Conservation (phyloP, 2,113 vertebrate genomes). For the Prionailurus bengalensis region DNA sequence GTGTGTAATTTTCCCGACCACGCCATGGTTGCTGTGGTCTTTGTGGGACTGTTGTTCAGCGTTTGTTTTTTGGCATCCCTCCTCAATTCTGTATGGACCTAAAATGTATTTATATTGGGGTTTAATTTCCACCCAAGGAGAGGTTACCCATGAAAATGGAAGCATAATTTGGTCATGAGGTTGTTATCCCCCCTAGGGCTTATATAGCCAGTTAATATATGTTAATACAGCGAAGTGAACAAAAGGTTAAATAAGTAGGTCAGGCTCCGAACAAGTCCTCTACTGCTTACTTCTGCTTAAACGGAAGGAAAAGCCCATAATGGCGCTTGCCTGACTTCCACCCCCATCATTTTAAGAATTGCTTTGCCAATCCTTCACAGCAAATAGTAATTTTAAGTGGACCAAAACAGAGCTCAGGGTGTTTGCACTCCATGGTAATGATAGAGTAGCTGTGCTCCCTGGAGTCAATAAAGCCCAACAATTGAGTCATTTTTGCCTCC, state of each 20-base stretch:
- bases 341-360: slow-evolving; percentile 89
- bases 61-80: slow-evolving; percentile 63
- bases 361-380: slow-evolving; percentile 87
- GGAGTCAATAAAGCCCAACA: slow-evolving; percentile 87
- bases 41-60: slow-evolving; percentile 7
- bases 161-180: slow-evolving; percentile 76
- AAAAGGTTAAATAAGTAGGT: slow-evolving; percentile 85
- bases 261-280: slow-evolving; percentile 72
- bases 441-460: slow-evolving; percentile 85
- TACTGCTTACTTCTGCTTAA: slow-evolving; percentile 79
- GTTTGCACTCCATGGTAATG: slow-evolving; percentile 87
- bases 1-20: slow-evolving; percentile 66
- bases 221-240: slow-evolving; percentile 85
- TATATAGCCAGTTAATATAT: slow-evolving; percentile 85
- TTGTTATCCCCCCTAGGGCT: slow-evolving; percentile 78
- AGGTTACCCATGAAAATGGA: slow-evolving; percentile 84
- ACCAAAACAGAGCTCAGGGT: slow-evolving; percentile 83
- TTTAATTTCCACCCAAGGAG: slow-evolving; percentile 83
- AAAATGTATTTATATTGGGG: slow-evolving; percentile 76
- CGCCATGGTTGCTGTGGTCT: slow-evolving; percentile 69
- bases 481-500: slow-evolving; percentile 84
- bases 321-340: slow-evolving; percentile 85
- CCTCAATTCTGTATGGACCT: slow-evolving; percentile 76
- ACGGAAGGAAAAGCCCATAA: slow-evolving; percentile 84
- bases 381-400: slow-evolving; percentile 91